Evolutionary conservation across 2,113 vertebrate genomes (phyloP), one percentile per base, ranked within the genome.

Genomic region (Stercorarius parasiticus): DNA sequence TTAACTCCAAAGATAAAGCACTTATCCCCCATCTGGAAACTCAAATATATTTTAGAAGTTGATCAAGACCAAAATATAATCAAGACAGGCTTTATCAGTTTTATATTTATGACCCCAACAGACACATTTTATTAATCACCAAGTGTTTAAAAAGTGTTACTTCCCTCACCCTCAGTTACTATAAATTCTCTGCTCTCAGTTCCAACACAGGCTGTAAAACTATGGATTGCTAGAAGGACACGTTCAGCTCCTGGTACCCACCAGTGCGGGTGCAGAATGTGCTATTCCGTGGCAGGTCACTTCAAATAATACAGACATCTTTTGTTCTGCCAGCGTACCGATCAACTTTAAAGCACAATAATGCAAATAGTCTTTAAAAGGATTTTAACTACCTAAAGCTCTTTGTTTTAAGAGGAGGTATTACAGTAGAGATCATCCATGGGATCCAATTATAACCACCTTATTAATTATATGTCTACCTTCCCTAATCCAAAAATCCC

Each of bases 111-210:
- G 84, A 95, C 56, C 72, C 66, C 19, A 95, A 86, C 38, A 67
- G 73, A 86, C 76, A 82, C 50, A 81, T 83, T 88, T 90, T 93
- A 95, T 96, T 96, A 95, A 95, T 74, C 85, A 93, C 53, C 23
- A 74, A 93, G 70, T 66, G 47, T 85, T 97, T 95, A 61, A 93
- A 45, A 94, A 79, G 59, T 42, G n/a, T 73, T 93, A 66, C 32
- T 77, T 82, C 36, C 38, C 69, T 89, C 95, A 88, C 47, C 78
- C 74, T 94, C 81, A 82, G 73, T 89, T 94, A 72, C 84, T 95
- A 83, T 85, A 95, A 91, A 89, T 94, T 94, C 76, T 83, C 61
- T 5, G 1, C 71, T 95, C 73, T 65, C 89, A 62, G 42, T 40
- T 76, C n/a, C 77, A 95, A 86, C 61, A 78, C 62, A n/a, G 62